phyloP scores from a whole-genome alignment of 2,888 invertebrate species.

The Parnassius smintheus region DNA sequence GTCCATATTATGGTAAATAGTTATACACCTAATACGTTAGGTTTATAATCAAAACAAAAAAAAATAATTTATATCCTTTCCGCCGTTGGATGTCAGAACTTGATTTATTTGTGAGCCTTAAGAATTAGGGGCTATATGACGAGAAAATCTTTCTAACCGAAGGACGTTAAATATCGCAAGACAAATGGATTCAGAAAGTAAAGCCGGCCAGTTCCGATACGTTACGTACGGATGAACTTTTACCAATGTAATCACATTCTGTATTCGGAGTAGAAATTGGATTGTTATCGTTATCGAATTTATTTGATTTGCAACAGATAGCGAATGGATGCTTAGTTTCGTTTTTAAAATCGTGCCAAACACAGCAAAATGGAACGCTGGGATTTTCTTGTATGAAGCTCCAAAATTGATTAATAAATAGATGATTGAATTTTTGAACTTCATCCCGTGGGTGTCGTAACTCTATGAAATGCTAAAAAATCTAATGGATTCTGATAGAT shows the following conservation, averaged over 20 bases:
- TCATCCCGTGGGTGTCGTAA: too few relatives aligned
- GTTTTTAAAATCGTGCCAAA: too few relatives aligned
- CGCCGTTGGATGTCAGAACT: not conserved
- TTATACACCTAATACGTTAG: too few relatives aligned
- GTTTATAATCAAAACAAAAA: too few relatives aligned
- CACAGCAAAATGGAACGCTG: too few relatives aligned
- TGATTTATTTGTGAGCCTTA: conserved; percentile 2
- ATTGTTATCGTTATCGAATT: not conserved
- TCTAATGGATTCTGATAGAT: too few relatives aligned
- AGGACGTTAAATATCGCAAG: not conserved
- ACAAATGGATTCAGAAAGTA: not conserved
- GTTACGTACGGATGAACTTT: not conserved
- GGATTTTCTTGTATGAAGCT: too few relatives aligned
- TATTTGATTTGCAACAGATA: not conserved
- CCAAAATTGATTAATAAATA: too few relatives aligned
- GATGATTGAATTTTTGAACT: too few relatives aligned
- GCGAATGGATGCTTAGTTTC: too few relatives aligned
- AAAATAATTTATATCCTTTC: not conserved
- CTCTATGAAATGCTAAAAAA: too few relatives aligned
- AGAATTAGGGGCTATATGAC: not conserved
- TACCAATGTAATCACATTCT: not conserved
- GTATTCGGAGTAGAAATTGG: not conserved
- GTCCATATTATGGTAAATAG: too few relatives aligned
- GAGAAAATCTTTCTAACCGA: not conserved
- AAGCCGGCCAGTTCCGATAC: not conserved